Evolutionary conservation across 2,113 vertebrate species (phyloP).

Genomic region (Neodon shergylaensis): DNA sequence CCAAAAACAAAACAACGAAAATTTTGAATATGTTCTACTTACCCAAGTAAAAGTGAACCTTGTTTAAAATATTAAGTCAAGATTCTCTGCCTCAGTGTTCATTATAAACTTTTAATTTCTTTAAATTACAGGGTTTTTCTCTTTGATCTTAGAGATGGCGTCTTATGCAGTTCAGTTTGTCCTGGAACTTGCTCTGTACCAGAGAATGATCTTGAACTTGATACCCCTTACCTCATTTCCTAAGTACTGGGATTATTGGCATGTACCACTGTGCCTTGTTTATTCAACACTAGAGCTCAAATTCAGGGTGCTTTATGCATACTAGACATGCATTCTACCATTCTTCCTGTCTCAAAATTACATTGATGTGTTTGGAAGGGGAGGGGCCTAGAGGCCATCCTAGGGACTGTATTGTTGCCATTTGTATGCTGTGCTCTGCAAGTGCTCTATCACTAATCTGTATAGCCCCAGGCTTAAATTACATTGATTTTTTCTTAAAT

Average conservation of each 20-base stretch:
- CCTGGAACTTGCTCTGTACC: background rate
- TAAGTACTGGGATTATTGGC: background rate
- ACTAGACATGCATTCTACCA: background rate
- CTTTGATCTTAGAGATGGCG: background rate
- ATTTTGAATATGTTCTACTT: background rate
- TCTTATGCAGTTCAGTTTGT: too few relatives aligned
- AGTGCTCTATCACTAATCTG: background rate
- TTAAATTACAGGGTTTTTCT: background rate
- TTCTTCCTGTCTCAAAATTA: background rate
- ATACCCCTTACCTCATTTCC: background rate
- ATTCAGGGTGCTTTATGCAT: background rate
- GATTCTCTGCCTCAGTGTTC: background rate
- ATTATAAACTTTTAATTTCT: slow-evolving; percentile 29
- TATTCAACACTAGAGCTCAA: background rate
- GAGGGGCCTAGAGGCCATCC: background rate
- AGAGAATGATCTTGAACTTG: background rate
- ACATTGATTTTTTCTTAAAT: background rate
- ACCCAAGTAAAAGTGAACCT: background rate
- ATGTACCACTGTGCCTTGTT: background rate
- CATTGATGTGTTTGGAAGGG: background rate
- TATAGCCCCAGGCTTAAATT: background rate
- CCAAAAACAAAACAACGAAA: background rate
- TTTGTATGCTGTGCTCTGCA: background rate
- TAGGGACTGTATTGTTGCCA: background rate
- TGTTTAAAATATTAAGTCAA: background rate